These are phyloP conservation scores for Trypoxylon attenuatum DNA, from an alignment of 2,888 invertebrate genomes.

Conservation along the genomic window DNA sequence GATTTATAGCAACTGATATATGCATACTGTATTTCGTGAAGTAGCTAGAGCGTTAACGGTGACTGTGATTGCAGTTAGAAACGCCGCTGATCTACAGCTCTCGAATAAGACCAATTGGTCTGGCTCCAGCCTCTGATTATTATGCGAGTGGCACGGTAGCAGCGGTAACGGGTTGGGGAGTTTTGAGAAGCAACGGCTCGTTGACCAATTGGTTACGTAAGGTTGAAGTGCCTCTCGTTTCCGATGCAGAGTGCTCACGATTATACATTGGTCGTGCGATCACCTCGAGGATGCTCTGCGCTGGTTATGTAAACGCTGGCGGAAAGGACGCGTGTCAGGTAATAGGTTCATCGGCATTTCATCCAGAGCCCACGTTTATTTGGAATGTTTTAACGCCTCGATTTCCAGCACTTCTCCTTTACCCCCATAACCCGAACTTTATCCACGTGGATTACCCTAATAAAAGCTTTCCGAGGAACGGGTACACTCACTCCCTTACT, in stretches of 20 bases:
- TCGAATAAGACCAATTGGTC: conserved; percentile 51
- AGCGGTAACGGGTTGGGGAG: conserved; percentile 69
- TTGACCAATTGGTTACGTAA: conserved; percentile 58
- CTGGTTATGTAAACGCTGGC: conserved; percentile 77
- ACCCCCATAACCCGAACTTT: no score
- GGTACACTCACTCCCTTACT: no score
- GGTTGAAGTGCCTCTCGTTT: conserved; percentile 63
- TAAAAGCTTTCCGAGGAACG: no score
- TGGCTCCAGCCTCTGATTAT: conserved; percentile 55
- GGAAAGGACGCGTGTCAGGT: conserved; percentile 78
- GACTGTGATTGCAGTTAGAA: conserved; percentile 52
- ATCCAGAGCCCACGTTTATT: neutral
- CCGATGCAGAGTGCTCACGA: conserved; percentile 54
- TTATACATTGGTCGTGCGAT: conserved; percentile 61
- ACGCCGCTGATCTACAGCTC: conserved; percentile 47
- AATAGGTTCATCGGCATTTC: conserved; percentile 10
- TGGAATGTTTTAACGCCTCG: neutral
- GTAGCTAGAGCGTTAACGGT: conserved; percentile 8
- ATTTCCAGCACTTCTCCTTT: neutral
- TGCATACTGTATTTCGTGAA: conserved; percentile 1
- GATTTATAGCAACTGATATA: no score
- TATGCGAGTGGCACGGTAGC: conserved; percentile 56
- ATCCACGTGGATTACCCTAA: no score
- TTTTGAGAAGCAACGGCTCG: conserved; percentile 48
- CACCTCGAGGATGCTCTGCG: conserved; percentile 78